Percentiles rank a stretch among this genome's conserved stretches.
Conservation (phyloP, 2,888 invertebrate genomes). For the Amblyteles armatorius region DNA sequence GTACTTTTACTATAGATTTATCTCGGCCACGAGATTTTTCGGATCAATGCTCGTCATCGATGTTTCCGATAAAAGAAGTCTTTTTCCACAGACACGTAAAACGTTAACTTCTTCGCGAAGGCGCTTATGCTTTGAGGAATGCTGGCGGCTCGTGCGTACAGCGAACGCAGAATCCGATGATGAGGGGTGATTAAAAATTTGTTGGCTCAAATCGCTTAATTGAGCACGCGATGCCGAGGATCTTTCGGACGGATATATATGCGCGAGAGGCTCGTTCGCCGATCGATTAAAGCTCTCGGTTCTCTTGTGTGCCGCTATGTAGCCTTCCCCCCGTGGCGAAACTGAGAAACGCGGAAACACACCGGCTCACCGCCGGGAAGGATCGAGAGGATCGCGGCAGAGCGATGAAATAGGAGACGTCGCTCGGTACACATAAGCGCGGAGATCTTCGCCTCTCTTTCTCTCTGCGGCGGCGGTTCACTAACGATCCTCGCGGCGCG, state of each 20-base stretch:
- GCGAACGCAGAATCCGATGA: conserved; percentile 4
- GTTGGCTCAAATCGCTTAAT: conserved; percentile 49
- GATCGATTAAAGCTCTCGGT: conserved; percentile 57
- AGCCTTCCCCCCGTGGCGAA: conserved; percentile 61
- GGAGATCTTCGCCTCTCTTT: conserved; percentile 46
- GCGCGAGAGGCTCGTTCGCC: conserved; percentile 38
- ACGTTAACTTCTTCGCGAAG: background rate
- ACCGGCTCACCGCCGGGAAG: conserved; percentile 55
- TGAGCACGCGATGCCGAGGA: conserved; percentile 52
- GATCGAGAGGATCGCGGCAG: conserved; percentile 62
- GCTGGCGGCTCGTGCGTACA: background rate
- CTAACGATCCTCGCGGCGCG: conserved; percentile 64
- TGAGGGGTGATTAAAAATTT: conserved; percentile 20
- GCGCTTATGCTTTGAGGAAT: background rate
- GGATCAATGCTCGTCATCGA: conserved; percentile 40
- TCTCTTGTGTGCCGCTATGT: conserved; percentile 22
- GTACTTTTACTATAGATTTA: too few relatives aligned
- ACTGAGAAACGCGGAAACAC: conserved; percentile 77
- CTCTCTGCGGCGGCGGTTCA: conserved; percentile 54
- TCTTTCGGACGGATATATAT: conserved; percentile 16
- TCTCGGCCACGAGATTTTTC: background rate
- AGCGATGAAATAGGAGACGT: conserved; percentile 75
- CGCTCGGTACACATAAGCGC: conserved; percentile 69
- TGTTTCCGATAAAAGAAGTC: background rate
- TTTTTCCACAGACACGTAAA: background rate